Percentiles rank a stretch among this genome's conserved stretches.
Conservation (phyloP, 1,140 invertebrate species). For the Drosophila obscura region DNA sequence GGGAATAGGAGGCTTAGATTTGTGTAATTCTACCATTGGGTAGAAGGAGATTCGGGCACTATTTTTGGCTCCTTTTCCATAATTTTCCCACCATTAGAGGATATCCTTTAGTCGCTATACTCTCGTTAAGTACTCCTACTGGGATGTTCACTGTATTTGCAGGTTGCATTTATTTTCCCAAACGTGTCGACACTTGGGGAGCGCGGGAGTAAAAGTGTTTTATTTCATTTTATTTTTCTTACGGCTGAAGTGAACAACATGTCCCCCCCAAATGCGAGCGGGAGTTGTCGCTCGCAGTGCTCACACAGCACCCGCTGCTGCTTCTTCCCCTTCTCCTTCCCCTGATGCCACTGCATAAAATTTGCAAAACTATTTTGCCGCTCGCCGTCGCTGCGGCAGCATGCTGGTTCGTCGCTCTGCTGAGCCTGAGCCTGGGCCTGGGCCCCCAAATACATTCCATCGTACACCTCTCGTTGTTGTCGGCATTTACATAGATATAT, state of each 20-base stretch:
- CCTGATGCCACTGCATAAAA: constrained; percentile 52
- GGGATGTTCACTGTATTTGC: too few species aligned
- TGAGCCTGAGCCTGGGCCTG: not conserved
- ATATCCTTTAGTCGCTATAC: too few species aligned
- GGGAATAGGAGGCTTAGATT: too few species aligned
- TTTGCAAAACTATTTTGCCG: constrained; percentile 59
- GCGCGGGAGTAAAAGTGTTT: constrained; percentile 54
- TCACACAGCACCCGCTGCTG: constrained; percentile 23
- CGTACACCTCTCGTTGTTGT: constrained; percentile 32
- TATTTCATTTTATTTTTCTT: constrained; percentile 25
- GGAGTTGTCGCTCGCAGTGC: constrained; percentile 27
- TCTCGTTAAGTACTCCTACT: too few species aligned
- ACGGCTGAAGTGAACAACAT: not conserved
- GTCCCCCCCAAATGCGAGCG: constrained; percentile 3
- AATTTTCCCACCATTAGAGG: too few species aligned
- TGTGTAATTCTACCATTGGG: too few species aligned
- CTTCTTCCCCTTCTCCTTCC: constrained; percentile 15
- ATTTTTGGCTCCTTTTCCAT: too few species aligned
- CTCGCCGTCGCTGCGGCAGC: constrained; percentile 1
- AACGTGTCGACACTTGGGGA: not conserved
- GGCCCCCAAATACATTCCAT: constrained; percentile 43
- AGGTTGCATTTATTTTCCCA: not conserved
- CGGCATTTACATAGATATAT: constrained; percentile 54
- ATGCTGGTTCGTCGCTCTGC: too few species aligned
- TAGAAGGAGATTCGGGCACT: too few species aligned